phyloP scores from a whole-genome alignment of 2,888 invertebrate species.

The Spicauda simplicius region DNA sequence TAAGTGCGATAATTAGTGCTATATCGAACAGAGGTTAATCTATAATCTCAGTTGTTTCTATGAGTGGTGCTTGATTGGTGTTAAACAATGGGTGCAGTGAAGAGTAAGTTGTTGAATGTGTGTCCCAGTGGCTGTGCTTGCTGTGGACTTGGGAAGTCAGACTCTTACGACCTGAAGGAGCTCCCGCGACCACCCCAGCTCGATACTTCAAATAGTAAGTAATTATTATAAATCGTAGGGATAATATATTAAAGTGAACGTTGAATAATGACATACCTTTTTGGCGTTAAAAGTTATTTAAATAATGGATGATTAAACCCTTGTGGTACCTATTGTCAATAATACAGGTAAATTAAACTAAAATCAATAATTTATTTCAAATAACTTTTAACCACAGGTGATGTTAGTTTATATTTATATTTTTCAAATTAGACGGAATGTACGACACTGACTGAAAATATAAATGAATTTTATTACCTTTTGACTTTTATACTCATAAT shows the following conservation, averaged over 20 bases:
- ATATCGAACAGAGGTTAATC: slow-evolving; percentile 48
- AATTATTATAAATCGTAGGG: neutral
- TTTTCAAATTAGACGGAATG: no score
- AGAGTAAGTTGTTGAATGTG: slow-evolving; percentile 60
- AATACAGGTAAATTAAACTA: no score
- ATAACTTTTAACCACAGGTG: no score
- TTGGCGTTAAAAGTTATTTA: no score
- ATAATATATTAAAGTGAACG: no score
- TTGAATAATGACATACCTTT: neutral
- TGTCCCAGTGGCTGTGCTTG: slow-evolving; percentile 59
- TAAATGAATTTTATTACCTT: no score
- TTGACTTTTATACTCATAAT: no score
- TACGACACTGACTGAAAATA: no score
- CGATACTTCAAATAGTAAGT: slow-evolving; percentile 64
- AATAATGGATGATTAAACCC: no score
- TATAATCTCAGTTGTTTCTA: slow-evolving; percentile 5
- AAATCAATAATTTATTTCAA: no score
- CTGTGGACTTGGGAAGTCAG: slow-evolving; percentile 54
- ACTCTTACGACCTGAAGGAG: slow-evolving; percentile 70
- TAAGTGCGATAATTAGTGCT: slow-evolving; percentile 55
- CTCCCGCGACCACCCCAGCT: slow-evolving; percentile 69
- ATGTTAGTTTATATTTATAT: no score
- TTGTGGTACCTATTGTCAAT: no score
- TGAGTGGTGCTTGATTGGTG: slow-evolving; percentile 26
- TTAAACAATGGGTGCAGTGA: slow-evolving; percentile 65